A percentile compares a stretch with the other conserved stretches of the same genome.
These are phyloP conservation scores for Heptranchias perlo DNA, from an alignment of 2,113 vertebrate species.

Conservation along the genomic window DNA sequence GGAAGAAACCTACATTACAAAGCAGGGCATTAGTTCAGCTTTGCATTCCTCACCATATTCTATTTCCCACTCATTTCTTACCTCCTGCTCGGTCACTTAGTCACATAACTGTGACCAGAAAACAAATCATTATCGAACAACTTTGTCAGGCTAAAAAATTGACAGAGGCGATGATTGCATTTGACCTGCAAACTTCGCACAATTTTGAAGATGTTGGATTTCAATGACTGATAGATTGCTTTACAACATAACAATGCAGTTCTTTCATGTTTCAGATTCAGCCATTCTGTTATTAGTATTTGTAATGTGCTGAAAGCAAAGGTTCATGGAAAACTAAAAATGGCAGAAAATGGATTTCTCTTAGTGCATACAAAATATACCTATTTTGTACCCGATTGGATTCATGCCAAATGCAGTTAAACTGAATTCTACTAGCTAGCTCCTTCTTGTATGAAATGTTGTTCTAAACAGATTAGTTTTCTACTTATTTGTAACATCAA, in stretches of 20 bases:
- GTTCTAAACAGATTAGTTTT: background rate
- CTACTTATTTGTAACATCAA: background rate
- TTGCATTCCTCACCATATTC: background rate
- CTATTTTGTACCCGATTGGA: background rate
- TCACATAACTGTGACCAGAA: background rate
- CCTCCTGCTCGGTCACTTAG: background rate
- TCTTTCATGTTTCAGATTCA: background rate
- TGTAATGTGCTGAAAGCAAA: background rate
- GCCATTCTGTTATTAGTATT: background rate
- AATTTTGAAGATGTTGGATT: conserved; percentile 1
- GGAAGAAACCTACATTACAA: background rate
- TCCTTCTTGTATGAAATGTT: background rate
- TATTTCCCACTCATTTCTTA: background rate
- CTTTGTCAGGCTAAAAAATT: background rate
- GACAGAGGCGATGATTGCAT: background rate
- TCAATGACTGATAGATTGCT: background rate
- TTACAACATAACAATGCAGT: too few relatives aligned
- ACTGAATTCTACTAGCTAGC: background rate
- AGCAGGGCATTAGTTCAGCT: background rate
- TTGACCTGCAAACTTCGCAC: background rate
- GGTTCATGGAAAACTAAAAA: background rate
- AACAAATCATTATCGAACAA: background rate
- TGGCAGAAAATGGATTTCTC: background rate
- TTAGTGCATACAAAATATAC: background rate
- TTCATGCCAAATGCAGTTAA: background rate